Evolutionary conservation across 2,888 invertebrate species (phyloP).

Genomic region (Perizoma flavofasciatum): DNA sequence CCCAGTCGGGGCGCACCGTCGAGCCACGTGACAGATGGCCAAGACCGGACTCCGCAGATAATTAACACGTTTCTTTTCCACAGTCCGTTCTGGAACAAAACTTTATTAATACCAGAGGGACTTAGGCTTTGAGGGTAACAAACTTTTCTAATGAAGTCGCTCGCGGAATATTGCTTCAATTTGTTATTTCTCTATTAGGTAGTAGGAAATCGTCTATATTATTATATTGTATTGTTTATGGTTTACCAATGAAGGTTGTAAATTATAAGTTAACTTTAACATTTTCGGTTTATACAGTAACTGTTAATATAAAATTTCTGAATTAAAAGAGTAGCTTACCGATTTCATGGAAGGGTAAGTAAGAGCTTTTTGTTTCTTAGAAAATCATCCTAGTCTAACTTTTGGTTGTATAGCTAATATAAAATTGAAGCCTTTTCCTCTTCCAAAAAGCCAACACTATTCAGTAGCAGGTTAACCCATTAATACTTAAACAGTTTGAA

Average conservation of each 20-base stretch:
- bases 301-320: too few species aligned
- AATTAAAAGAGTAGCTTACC: too few species aligned
- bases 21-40: constrained; percentile 71
- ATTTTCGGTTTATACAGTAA: too few species aligned
- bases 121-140: constrained; percentile 78
- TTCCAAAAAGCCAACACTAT: neutral
- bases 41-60: constrained; percentile 62
- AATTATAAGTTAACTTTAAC: too few species aligned
- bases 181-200: constrained; percentile 60
- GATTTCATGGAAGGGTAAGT: too few species aligned
- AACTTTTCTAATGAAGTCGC: constrained; percentile 83
- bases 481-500: constrained; percentile 52
- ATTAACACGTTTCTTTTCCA: constrained; percentile 81
- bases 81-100: constrained; percentile 70
- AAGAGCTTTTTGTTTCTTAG: too few species aligned
- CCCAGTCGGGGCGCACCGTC: constrained; percentile 40
- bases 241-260: too few species aligned
- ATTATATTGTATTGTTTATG: too few species aligned
- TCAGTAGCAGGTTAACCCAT: constrained; percentile 26
- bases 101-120: constrained; percentile 81
- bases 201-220: too few species aligned
- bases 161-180: constrained; percentile 77
- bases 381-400: too few species aligned
- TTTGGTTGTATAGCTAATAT: too few species aligned
- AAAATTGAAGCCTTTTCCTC: neutral